Evolutionary conservation across 1,140 invertebrate genomes (phyloP), one percentile per base, ranked within the genome.

Genomic region (Drosophila miranda): DNA sequence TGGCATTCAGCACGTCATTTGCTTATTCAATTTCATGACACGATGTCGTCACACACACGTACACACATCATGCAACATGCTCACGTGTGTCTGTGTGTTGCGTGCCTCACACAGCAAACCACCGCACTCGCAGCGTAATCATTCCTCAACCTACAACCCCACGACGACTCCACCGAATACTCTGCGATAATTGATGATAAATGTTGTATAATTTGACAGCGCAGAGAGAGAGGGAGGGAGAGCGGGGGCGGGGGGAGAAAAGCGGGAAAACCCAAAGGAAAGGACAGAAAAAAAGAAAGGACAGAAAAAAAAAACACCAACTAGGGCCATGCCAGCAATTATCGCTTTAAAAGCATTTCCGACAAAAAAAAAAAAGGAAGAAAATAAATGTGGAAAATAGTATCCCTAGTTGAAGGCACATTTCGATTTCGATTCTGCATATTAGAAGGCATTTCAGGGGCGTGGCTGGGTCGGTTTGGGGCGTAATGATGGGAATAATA

Each of bases 21-120:
- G 81, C 82, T 86, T 86, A 86, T 86, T 86, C 82, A 87, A 86
- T 86, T 86, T 86, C 81, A 86, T 81, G 81, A 86, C 81, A 86
- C 78, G 76, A 77, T 87, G 81, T 73, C 76, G 75, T 62, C 72
- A 46, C 59, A 69, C 70, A 62, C 59, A 64, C 52, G 44, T 19
- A 38, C 44, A 30, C 30, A 30, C 30, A 34, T 34, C 30, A 34
- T 34, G 30, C 30, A 34, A 34, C 30, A 34, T 34, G 9, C 30
- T 34, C 19, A 2, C 26, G 6, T 45, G 28, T 30, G 26, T 43
- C 16, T 45, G 60, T 64, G 64, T 70, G 62, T 84, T 63, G 76
- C 81, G 76, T 84, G 80, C 56, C 67, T 73, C 78, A 74, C 80
- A 48, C 63, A 78, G 64, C 51, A 16, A 16, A 16, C 16, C 16